Percentiles rank a stretch among this genome's conserved stretches.
phyloP scores from a whole-genome alignment of 2,888 invertebrate species.

The Tiliacea citrago region DNA sequence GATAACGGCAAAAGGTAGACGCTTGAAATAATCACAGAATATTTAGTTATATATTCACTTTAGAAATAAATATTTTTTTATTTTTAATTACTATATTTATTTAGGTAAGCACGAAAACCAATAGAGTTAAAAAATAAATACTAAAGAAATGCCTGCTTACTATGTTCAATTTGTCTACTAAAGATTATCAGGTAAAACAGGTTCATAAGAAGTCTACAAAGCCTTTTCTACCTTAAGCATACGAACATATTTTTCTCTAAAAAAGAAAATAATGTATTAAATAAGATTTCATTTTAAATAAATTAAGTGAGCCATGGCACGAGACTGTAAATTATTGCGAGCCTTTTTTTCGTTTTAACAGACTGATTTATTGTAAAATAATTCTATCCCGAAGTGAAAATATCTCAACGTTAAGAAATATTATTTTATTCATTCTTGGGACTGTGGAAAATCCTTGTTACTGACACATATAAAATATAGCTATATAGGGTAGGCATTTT shows the following conservation, averaged over 20 bases:
- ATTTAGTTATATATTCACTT: too few species aligned
- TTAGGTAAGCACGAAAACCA: too few species aligned
- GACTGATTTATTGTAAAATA: conserved; percentile 61
- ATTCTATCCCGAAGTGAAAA: conserved; percentile 56
- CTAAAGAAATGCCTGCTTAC: not conserved
- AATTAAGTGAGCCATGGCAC: conserved; percentile 66
- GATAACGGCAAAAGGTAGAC: too few species aligned
- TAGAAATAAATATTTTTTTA: too few species aligned
- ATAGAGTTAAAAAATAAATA: not conserved
- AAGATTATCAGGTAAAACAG: not conserved
- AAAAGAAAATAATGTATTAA: conserved; percentile 27
- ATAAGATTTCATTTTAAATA: conserved; percentile 59
- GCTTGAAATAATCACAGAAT: too few species aligned
- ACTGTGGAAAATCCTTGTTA: conserved; percentile 17
- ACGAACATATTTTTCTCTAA: conserved; percentile 17
- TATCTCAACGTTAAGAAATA: conserved; percentile 39
- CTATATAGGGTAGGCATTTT: not conserved
- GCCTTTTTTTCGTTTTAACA: conserved; percentile 54
- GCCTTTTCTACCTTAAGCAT: not conserved
- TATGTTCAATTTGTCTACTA: not conserved
- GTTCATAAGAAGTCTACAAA: not conserved
- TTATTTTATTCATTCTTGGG: conserved; percentile 43
- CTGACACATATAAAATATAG: conserved; percentile 15
- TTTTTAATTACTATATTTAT: not conserved
- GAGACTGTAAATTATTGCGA: conserved; percentile 70